phyloP scores from a whole-genome alignment of 2,888 invertebrate species.

The Spisula solida region DNA sequence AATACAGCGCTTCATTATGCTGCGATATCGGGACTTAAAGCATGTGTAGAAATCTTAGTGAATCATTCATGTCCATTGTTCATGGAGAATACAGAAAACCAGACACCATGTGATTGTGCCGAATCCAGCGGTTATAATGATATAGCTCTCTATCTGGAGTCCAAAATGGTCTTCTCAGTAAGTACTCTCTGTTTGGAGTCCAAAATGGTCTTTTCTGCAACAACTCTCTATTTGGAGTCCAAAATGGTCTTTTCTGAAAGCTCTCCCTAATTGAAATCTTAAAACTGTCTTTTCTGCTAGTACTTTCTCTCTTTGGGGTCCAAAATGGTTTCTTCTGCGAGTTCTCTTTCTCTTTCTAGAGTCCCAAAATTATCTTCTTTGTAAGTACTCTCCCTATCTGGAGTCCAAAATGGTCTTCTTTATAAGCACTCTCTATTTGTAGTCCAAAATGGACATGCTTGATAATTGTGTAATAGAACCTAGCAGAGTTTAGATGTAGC shows the following conservation, averaged over 20 bases:
- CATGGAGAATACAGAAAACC: conserved; percentile 90
- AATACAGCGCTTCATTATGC: conserved; percentile 92
- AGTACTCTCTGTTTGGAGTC: conserved; percentile 32
- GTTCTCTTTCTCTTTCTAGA: no score
- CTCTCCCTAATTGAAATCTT: not conserved
- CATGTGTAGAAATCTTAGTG: conserved; percentile 90
- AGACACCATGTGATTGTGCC: conserved; percentile 91
- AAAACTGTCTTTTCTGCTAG: no score
- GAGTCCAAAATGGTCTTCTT: no score
- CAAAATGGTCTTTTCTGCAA: no score
- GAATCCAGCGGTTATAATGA: conserved; percentile 90
- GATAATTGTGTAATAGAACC: no score
- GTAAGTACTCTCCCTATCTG: no score
- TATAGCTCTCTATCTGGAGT: conserved; percentile 91
- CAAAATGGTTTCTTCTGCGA: conserved; percentile 90
- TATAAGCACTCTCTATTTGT: not conserved
- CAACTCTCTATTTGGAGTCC: conserved; percentile 90
- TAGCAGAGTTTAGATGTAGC: no score
- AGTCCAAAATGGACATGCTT: not conserved
- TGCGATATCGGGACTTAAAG: conserved; percentile 90
- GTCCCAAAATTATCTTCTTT: no score
- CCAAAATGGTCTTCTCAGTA: conserved; percentile 90
- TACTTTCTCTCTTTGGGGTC: conserved; percentile 90
- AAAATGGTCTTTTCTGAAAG: conserved; percentile 90
- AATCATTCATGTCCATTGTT: conserved; percentile 90